Evolutionary conservation across 1,140 invertebrate species (phyloP).

Genomic region (Sminthurinus signatus): DNA sequence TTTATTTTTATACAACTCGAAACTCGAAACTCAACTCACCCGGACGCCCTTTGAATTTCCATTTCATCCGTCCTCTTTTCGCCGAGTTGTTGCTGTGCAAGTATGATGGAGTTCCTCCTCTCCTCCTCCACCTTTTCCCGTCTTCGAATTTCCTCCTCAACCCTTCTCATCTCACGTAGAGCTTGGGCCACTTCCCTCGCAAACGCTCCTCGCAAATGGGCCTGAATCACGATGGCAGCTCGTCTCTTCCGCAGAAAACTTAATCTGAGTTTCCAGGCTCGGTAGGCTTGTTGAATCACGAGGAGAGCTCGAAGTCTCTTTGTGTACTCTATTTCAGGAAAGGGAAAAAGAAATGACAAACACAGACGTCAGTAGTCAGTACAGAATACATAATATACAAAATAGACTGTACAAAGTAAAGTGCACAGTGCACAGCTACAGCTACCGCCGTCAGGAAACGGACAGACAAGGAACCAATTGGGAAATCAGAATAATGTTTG

Average conservation of each 20-base stretch:
- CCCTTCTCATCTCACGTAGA: constrained; percentile 77
- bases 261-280: constrained; percentile 76
- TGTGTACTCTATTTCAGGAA: not conserved
- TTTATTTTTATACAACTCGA: no score
- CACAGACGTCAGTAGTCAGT: no score
- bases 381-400: no score
- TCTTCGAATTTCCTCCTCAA: constrained; percentile 83
- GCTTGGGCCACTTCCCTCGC: constrained; percentile 78
- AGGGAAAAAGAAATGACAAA: no score
- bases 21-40: not conserved
- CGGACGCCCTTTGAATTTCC: constrained; percentile 9
- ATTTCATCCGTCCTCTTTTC: constrained; percentile 12
- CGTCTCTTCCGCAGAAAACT: constrained; percentile 72
- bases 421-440: no score
- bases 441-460: no score
- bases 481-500: not conserved
- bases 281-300: constrained; percentile 76
- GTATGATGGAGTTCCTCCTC: constrained; percentile 47
- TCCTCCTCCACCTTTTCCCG: constrained; percentile 67
- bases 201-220: constrained; percentile 80
- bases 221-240: constrained; percentile 83
- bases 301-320: constrained; percentile 54
- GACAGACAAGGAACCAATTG: no score
- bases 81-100: not conserved
- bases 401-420: no score